Base-by-base conservation (phyloP, 1,140 invertebrate genomes). In the Drosophila pseudoananassae region DNA sequence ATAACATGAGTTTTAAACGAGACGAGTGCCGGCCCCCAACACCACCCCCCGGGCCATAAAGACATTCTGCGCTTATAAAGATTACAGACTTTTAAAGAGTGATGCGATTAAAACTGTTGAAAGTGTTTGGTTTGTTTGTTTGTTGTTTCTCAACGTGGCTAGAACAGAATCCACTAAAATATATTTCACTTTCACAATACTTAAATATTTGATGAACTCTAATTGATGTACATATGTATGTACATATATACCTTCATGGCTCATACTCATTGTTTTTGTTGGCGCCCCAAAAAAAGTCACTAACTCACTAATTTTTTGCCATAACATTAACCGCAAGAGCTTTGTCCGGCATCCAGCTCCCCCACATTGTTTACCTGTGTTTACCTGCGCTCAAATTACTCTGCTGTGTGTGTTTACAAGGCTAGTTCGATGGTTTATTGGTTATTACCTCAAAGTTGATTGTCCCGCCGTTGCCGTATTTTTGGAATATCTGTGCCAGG, bases 381-480 rank as follows among this genome's bases (percentile, higher is more conserved):
- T 52, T 59, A 61, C 70, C 65, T 68, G 49, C 7, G 15, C 65
- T 76, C 53, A 64, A 23, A 54, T 71, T 56, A 33, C 52, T 23
- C 7, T 12, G 4, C 4, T 66, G 50, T 46, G 27, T 51, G 31
- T 57, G 47, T 46, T 57, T 66, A 53, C 66, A 73, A 72, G 75
- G 75, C 36, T 76, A 53, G 59, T 59, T 66, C 47, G 60, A 78
- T 64, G 46, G 38, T 43, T 54, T 45, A 40, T 64, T 64, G 58
- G 53, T 20, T 91, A 92, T 92, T 79, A 94, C 94, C 92, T 94
- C 94, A 81, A 94, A 94, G 25, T 93, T 93, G 69, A 94, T 94
- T 55, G 93, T 92, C 15, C 93, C 93, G 76, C 93, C 92, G 59
- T 93, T 92, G 52, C 94, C 94, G 76, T 94, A 94, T 77, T 94